Conservation (phyloP, 92 coral and sea anemone species). For the Bergia puertoricense region DNA sequence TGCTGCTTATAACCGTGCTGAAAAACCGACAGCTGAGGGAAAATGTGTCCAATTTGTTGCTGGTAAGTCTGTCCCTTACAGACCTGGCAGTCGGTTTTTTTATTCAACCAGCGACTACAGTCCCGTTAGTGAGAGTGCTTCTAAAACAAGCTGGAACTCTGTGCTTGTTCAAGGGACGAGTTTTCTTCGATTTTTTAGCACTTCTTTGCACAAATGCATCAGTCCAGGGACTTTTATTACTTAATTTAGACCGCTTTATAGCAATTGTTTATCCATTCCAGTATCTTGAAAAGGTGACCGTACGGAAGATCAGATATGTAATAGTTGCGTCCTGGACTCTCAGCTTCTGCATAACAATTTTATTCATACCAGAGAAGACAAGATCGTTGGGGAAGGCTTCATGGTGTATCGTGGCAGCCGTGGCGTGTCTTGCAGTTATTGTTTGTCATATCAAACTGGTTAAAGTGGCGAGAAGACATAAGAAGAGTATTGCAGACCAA, state of each 20-base stretch:
- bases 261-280: background rate
- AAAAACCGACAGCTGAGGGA: background rate
- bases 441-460: background rate
- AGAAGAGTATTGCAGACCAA: background rate
- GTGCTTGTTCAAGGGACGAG: conserved; percentile 2
- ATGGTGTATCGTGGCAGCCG: background rate
- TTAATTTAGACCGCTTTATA: conserved; percentile 1
- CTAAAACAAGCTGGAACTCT: background rate
- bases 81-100: background rate
- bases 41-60: conserved; percentile 11
- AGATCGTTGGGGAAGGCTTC: background rate
- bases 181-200: background rate
- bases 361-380: background rate
- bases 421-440: background rate
- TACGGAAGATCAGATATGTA: background rate
- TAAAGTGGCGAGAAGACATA: background rate
- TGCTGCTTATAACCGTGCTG: background rate
- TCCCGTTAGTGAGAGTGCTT: background rate
- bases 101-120: background rate
- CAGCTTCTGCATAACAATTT: background rate
- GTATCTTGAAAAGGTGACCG: background rate
- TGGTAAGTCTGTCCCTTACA: conserved; percentile 6
- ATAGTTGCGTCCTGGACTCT: conserved; percentile 11
- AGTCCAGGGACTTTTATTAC: background rate
- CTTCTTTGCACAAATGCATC: background rate